Base-by-base conservation (phyloP, 2,888 invertebrate species). In the Xylota segnis region DNA sequence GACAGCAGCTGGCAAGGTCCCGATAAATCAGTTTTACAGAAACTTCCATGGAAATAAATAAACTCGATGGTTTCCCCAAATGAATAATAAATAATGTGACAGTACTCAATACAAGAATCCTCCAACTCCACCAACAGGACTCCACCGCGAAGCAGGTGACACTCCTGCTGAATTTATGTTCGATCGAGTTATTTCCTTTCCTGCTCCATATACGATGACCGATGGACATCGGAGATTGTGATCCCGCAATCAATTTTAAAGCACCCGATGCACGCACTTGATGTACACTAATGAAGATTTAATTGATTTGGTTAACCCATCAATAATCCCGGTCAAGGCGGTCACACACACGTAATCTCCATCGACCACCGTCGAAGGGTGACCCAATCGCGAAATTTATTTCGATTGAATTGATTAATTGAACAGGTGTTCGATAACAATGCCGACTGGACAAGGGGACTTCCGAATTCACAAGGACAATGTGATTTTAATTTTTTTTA, bases 241-340 rank as follows among this genome's bases (percentile, higher is more conserved):
- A 14, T 18, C 43, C 43, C 23, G 50, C 66, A 71, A 77, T 86
- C 76, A 86, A 82, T 86, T 82, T 76, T 5, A 82, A 59, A 66
- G 54, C 37, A 66, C 45, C 66, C 71, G 40, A 81, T 61, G 56
- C 40, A 61, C 54, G 66, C 54, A 76, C 71, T 72, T 71, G 59
- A 81, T 76, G 43, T 65, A 43, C 68, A 47, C 76, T 77, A 86
- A 86, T 82, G 76, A 72, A 82, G 82, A 86, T 82, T 86, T 86
- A 86, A 86, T 86, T 86, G 82, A 86, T 86, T 86, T 71, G 82
- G 40, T 86, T 72, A 77, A 75, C 75, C 75, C 70, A 81, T 75
- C 81, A 75, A 84, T 81, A 81, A 81, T 59, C 65, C 61, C 66
- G 56, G 68, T 37, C 68, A 43, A 40, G 65, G 65, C 52, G 47